Base-by-base conservation (phyloP, 2,113 vertebrate genomes). In the Reinhardtius hippoglossoides region DNA sequence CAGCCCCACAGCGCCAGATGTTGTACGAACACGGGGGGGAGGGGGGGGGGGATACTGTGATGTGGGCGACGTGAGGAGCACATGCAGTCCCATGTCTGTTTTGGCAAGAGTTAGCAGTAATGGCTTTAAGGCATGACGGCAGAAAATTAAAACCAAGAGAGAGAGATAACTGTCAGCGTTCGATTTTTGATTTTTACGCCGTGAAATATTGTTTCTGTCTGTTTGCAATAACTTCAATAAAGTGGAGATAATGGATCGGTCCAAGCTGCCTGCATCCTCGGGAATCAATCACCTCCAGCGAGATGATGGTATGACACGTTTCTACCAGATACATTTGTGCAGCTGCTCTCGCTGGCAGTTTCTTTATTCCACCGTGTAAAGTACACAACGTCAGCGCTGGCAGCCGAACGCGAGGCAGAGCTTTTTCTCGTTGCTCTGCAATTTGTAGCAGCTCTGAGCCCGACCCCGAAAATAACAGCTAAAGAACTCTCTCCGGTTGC, bases 1-100 rank as follows among this genome's bases (percentile, higher is more conserved):
- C 18, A 26, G 61, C 76, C 84, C 86, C 85, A 59, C 67, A 46
- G 81, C 76, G 14, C 91, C 93, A 91, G 90, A 91, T 91, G 92
- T 92, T 89, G 70, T 61, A 74, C 20, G 61, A 79, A 21, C 26
- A 3, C 6, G 24, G 50, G 52, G 73, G 66, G 24, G 65, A 61
- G 66, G 4, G 46, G 18, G 13, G 12, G 44, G 1, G 16, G 18
- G 83, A 71, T 35, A 57, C 89, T 87, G 82, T 90, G 89, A 91
- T 90, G 91, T 91, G 91, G 88, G 83, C 68, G 77, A 77, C 4
- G 67, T 48, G 78, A 72, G 79, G 85, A 90, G 63, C 78, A 61
- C 58, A 63, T 12, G 59, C 83, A 69, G 67, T 70, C 81, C 72
- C 6, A 65, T 64, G 87, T 90, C 85, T 88, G 66, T 50, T 86